Conservation (phyloP, 2,113 vertebrate genomes). For the human (Homo sapiens) region GRCh38 chr7:154334001-154334500, state of each 20-base stretch:
- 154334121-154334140: neutral
- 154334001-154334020: neutral
- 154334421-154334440: fast-evolving
- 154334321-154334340: neutral
- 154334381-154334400: neutral
- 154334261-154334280: neutral
- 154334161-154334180: neutral
- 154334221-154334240: neutral
- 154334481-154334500: too few relatives aligned
- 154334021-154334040: neutral
- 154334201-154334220: neutral
- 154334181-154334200: neutral
- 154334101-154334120: neutral
- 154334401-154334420: neutral
- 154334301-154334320: too few relatives aligned
- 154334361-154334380: fast-evolving
- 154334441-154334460: neutral
- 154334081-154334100: neutral
- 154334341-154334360: fast-evolving
- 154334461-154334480: neutral
- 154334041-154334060: neutral
- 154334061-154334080: neutral
- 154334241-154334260: neutral
- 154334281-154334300: fast-evolving
- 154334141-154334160: neutral